Conservation (phyloP, 1,140 invertebrate species). For the Drosophila azteca region DNA sequence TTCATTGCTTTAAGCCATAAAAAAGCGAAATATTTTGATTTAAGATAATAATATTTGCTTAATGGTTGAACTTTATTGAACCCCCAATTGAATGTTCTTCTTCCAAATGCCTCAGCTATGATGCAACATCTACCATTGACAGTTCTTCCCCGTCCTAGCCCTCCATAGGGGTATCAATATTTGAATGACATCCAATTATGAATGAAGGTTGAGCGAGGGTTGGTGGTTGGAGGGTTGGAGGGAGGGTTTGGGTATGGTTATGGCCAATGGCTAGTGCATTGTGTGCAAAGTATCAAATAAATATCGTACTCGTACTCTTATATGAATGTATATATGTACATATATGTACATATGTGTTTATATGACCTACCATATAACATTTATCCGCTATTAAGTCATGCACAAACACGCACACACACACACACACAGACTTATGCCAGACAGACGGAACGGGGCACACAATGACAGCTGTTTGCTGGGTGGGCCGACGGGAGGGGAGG, state of each 20-base stretch:
- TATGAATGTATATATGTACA: no score
- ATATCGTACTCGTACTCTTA: no score
- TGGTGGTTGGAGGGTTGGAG: slow-evolving; percentile 7
- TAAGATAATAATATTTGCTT: no score
- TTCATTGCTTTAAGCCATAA: no score
- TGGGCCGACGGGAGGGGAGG: no score
- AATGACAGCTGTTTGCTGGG: slow-evolving; percentile 66
- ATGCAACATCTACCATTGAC: background rate
- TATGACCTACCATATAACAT: slow-evolving; percentile 55
- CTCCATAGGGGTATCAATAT: slow-evolving; percentile 5
- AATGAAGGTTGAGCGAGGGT: background rate
- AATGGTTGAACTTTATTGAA: no score
- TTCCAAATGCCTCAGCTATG: background rate
- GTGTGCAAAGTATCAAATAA: slow-evolving; percentile 33
- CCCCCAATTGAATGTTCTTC: no score
- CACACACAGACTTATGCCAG: slow-evolving; percentile 15
- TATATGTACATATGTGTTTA: slow-evolving; percentile 1
- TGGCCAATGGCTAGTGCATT: slow-evolving; percentile 41
- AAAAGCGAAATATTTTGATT: no score
- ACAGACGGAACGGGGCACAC: slow-evolving; percentile 9
- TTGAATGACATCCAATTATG: slow-evolving; percentile 8
- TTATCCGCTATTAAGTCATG: slow-evolving; percentile 78
- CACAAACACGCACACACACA: slow-evolving; percentile 34
- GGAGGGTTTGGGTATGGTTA: background rate
- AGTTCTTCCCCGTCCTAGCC: background rate